Evolutionary conservation across 2,113 vertebrate genomes (phyloP).

Genomic region (Toxostoma redivivum): DNA sequence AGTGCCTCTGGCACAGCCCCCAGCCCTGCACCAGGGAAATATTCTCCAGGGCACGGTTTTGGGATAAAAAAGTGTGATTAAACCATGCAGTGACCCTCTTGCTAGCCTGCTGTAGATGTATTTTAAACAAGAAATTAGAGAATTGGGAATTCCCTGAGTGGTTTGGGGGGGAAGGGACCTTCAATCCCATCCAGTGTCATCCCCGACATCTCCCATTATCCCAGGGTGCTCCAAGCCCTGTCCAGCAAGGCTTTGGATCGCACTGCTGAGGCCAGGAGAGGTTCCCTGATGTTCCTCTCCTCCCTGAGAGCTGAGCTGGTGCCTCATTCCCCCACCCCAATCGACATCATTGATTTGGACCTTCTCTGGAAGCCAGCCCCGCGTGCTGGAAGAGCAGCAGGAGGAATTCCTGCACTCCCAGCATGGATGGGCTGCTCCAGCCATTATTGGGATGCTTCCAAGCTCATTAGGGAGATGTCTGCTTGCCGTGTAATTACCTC

Average conservation of each 20-base stretch:
- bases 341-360: background rate
- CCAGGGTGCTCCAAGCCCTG: accelerated
- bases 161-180: background rate
- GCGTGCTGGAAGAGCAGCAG: background rate
- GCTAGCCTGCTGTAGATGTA: accelerated
- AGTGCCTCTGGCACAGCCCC: background rate
- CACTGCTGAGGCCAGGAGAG: background rate
- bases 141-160: background rate
- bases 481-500: slow-evolving; percentile 7
- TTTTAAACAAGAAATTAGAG: background rate
- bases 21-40: background rate
- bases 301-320: background rate
- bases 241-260: background rate
- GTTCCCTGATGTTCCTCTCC: accelerated
- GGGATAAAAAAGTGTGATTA: background rate
- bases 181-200: background rate
- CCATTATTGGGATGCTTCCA: background rate
- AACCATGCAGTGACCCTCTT: accelerated
- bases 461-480: background rate
- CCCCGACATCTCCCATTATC: background rate
- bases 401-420: background rate
- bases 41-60: accelerated
- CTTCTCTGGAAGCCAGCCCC: background rate
- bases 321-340: background rate
- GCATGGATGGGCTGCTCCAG: background rate